Conservation (phyloP, 2,888 invertebrate species). For the Synergus itoensis region DNA sequence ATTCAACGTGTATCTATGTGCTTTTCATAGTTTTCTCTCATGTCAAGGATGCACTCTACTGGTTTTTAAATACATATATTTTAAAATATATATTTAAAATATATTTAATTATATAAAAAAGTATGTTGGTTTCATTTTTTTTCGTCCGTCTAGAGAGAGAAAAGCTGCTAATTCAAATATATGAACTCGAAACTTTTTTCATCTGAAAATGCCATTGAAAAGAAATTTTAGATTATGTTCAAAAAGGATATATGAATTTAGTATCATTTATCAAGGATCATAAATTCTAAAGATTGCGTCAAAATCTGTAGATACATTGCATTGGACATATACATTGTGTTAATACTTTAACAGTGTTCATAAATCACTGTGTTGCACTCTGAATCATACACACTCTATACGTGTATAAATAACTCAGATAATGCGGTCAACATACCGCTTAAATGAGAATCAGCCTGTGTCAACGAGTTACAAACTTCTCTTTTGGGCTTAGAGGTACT, state of each 20-base stretch:
- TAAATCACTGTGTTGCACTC: conserved; percentile 26
- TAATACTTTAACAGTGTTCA: conserved; percentile 13
- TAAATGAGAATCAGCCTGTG: conserved; percentile 35
- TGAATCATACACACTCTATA: conserved; percentile 31
- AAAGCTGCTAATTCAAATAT: too few relatives aligned
- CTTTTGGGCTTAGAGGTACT: neutral
- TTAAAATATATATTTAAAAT: too few relatives aligned
- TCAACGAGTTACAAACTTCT: conserved; percentile 37
- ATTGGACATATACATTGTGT: conserved; percentile 30
- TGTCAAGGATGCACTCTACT: neutral
- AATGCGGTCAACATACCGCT: conserved; percentile 36
- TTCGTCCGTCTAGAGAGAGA: too few relatives aligned
- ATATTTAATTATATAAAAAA: too few relatives aligned
- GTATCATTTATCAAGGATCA: neutral
- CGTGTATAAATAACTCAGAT: conserved; percentile 38
- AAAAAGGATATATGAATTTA: neutral
- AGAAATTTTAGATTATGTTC: neutral
- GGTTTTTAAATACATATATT: too few relatives aligned
- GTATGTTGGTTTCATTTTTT: too few relatives aligned
- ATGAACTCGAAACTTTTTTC: too few relatives aligned
- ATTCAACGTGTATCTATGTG: neutral
- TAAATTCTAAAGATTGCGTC: conserved; percentile 11
- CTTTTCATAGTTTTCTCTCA: neutral
- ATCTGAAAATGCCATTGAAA: too few relatives aligned
- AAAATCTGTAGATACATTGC: conserved; percentile 1